phyloP scores from a whole-genome alignment of 37 sponge, comb jelly and placozoan species.

The Bolinopsis microptera region DNA sequence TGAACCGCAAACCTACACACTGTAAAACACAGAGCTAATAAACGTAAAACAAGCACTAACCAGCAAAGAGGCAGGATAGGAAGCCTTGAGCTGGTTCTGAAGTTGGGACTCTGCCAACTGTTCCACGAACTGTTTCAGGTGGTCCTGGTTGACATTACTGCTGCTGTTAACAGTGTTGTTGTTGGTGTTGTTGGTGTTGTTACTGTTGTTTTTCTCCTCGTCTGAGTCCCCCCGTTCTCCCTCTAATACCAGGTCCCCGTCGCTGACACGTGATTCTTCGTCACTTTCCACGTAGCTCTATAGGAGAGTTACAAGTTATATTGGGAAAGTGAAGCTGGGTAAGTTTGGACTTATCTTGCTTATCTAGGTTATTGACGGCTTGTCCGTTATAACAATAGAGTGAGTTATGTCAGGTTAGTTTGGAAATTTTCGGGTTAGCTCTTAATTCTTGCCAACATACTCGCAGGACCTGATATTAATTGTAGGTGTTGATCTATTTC shows the following conservation, averaged over 20 bases:
- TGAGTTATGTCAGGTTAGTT: no score
- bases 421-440: no score
- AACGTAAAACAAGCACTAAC: not conserved
- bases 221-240: not conserved
- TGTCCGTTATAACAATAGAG: no score
- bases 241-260: constrained; percentile 31
- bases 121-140: constrained; percentile 57
- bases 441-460: no score
- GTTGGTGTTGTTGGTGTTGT: not conserved
- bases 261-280: constrained; percentile 32
- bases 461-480: no score
- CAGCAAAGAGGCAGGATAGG: constrained; percentile 37
- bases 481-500: no score
- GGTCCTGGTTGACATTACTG: constrained; percentile 10
- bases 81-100: constrained; percentile 14
- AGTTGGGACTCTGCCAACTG: constrained; percentile 46
- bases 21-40: not conserved
- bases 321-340: no score
- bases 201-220: not conserved
- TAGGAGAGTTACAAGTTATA: not conserved
- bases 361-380: no score
- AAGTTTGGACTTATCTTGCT: no score
- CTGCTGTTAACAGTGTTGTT: not conserved
- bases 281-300: constrained; percentile 60
- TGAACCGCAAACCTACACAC: no score